These are phyloP conservation scores for Volucella inanis DNA, from an alignment of 2,888 invertebrate genomes.

Conservation along the genomic window DNA sequence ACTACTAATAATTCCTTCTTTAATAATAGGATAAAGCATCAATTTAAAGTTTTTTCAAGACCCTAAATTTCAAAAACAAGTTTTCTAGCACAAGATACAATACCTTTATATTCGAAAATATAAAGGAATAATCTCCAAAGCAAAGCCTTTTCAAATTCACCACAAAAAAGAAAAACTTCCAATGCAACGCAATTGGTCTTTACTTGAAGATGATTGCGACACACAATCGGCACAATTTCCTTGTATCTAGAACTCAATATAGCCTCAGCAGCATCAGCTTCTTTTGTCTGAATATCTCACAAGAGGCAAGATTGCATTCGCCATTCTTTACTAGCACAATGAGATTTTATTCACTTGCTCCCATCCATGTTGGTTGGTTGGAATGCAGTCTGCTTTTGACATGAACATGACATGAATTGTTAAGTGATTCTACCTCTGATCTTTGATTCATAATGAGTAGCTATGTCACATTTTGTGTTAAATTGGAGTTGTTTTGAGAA, in stretches of 20 bases:
- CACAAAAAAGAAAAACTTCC: neutral
- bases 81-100: too few relatives aligned
- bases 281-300: constrained; percentile 25
- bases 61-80: too few relatives aligned
- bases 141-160: constrained; percentile 9
- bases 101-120: too few relatives aligned
- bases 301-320: neutral
- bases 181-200: constrained; percentile 42
- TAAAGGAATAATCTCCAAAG: neutral
- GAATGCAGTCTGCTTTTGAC: constrained; percentile 51
- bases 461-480: constrained; percentile 41
- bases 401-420: constrained; percentile 52
- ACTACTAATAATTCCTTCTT: too few relatives aligned
- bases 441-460: constrained; percentile 47
- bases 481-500: constrained; percentile 29
- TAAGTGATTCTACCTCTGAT: constrained; percentile 40
- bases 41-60: too few relatives aligned
- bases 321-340: constrained; percentile 39
- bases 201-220: constrained; percentile 50
- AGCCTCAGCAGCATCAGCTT: constrained; percentile 27
- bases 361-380: constrained; percentile 13
- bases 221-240: constrained; percentile 18
- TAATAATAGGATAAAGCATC: too few relatives aligned
- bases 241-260: constrained; percentile 36
- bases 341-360: constrained; percentile 42